These are phyloP conservation scores for Onychomys leucogaster DNA, from an alignment of 2,797 vertebrate genomes.

Conservation along the genomic window DNA sequence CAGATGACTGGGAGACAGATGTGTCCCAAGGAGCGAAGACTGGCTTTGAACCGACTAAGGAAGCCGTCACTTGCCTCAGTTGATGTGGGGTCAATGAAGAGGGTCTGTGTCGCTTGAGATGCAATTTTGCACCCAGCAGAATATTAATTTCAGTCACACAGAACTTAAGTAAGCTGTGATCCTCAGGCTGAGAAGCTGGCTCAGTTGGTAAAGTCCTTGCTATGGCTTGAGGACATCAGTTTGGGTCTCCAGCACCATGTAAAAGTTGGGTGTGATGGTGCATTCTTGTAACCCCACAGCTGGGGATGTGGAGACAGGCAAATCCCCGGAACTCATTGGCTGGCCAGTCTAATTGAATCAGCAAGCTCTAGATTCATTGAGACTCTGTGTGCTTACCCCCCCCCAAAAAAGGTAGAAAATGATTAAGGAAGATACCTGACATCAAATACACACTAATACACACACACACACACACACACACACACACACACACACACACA, in stretches of 20 bases:
- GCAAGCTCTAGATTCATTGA: not conserved
- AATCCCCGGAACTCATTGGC: too few relatives aligned
- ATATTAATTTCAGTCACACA: not conserved
- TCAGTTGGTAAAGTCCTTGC: not conserved
- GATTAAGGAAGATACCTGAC: too few relatives aligned
- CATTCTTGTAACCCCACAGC: too few relatives aligned
- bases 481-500: not conserved
- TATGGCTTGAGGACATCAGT: not conserved
- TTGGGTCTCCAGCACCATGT: not conserved
- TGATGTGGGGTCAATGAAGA: not conserved
- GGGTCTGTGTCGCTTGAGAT: not conserved
- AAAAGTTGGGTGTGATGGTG: not conserved
- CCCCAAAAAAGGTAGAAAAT: not conserved
- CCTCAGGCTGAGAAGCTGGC: too few relatives aligned
- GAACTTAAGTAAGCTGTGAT: not conserved
- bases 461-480: not conserved
- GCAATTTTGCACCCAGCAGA: not conserved
- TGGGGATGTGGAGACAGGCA: too few relatives aligned
- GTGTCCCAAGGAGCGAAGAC: not conserved
- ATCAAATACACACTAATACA: not conserved
- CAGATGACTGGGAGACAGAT: not conserved
- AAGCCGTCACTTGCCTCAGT: not conserved
- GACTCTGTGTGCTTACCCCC: too few relatives aligned
- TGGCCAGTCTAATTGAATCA: too few relatives aligned
- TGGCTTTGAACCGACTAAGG: not conserved